Percentiles rank a stretch among this genome's conserved stretches.
Evolutionary conservation across 2,888 invertebrate species (phyloP).

Genomic region (Embidobia sp.): DNA sequence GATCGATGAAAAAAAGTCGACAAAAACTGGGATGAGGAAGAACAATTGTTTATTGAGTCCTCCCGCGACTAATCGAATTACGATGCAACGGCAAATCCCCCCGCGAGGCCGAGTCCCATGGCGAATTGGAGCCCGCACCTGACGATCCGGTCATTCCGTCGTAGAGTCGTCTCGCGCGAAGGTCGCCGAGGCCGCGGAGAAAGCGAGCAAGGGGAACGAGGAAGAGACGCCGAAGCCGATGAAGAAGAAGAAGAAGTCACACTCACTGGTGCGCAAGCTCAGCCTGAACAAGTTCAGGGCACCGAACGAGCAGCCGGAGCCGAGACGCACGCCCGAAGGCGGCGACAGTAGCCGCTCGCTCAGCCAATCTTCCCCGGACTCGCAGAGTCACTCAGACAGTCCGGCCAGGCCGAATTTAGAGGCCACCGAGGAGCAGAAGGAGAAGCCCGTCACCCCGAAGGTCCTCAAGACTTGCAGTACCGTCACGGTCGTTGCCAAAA

Average conservation of each 20-base stretch:
- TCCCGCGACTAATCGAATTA: constrained; percentile 43
- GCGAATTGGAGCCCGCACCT: constrained; percentile 38
- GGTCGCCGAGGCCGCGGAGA: constrained; percentile 40
- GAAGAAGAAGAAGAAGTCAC: constrained; percentile 72
- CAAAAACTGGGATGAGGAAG: not conserved
- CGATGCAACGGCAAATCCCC: constrained; percentile 40
- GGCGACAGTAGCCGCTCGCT: constrained; percentile 76
- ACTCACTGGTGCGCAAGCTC: constrained; percentile 75
- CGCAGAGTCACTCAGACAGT: constrained; percentile 72
- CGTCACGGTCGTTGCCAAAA: constrained; percentile 74
- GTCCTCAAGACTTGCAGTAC: no score
- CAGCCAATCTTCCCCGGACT: constrained; percentile 78
- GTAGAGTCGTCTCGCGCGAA: constrained; percentile 52
- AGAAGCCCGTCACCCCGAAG: constrained; percentile 24
- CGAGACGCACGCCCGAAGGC: constrained; percentile 75
- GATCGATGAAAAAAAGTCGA: no score
- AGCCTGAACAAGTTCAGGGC: constrained; percentile 76
- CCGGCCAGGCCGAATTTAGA: constrained; percentile 61
- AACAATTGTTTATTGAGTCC: constrained; percentile 7
- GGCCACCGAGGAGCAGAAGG: constrained; percentile 45
- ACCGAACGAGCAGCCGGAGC: constrained; percentile 67
- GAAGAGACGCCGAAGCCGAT: constrained; percentile 68
- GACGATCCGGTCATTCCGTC: constrained; percentile 52
- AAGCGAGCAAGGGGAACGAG: constrained; percentile 55
- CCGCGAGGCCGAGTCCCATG: constrained; percentile 24